Conservation (phyloP, 2,113 vertebrate species). For the Camelus bactrianus region DNA sequence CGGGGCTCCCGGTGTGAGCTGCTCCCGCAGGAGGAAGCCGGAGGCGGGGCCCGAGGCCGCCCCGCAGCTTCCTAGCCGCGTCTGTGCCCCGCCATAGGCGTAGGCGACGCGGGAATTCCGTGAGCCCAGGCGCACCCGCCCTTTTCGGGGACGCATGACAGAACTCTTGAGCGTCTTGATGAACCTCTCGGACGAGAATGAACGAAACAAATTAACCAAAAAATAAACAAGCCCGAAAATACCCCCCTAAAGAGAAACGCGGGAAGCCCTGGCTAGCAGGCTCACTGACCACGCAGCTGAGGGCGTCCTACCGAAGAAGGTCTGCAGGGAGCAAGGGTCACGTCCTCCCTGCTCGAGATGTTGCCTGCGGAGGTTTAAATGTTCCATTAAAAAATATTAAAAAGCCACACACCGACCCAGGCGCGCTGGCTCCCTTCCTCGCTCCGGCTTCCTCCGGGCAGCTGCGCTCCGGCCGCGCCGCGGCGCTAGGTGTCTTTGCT, state of each 20-base stretch:
- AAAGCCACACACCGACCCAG: constrained; percentile 71
- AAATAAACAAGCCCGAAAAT: constrained; percentile 29
- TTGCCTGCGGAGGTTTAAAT: constrained; percentile 64
- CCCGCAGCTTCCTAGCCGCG: not conserved
- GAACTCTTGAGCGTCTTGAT: constrained; percentile 25
- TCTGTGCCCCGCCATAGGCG: not conserved
- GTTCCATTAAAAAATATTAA: constrained; percentile 79
- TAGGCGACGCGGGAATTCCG: not conserved
- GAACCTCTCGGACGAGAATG: constrained; percentile 73
- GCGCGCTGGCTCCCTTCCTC: not conserved
- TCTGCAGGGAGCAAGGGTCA: constrained; percentile 48
- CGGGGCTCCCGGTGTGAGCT: not conserved
- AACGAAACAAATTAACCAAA: constrained; percentile 80
- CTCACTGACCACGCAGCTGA: constrained; percentile 69
- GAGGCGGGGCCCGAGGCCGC: no score
- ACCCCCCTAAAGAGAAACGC: constrained; percentile 44
- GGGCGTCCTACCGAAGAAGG: constrained; percentile 74
- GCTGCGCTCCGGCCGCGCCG: not conserved
- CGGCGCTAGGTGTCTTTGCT: constrained; percentile 92
- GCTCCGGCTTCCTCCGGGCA: constrained; percentile 7
- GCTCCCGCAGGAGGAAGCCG: not conserved
- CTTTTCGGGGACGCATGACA: not conserved
- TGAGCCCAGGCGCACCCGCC: not conserved
- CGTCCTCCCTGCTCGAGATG: constrained; percentile 44
- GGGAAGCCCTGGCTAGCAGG: constrained; percentile 78